Evolutionary conservation across 2,113 vertebrate genomes (phyloP), one percentile per base, ranked within the genome.

Genomic region (Lichenostomus cassidix): DNA sequence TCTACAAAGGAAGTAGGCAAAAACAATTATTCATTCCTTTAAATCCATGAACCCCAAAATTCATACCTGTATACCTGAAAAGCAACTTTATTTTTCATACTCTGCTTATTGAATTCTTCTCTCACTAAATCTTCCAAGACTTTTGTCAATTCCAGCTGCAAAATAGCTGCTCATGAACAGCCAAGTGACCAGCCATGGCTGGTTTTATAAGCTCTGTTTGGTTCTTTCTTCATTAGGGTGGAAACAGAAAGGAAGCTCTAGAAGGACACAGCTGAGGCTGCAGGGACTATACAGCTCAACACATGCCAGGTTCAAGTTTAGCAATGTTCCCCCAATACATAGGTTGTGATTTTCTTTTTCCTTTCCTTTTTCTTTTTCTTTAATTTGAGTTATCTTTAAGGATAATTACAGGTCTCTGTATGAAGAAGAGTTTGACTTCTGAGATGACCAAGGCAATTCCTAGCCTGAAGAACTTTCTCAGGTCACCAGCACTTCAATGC

Each of bases 241-340:
- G 25, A 49, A 83, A 59, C 5, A 89, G 22, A 62, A 58, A 25
- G 15, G 21, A 76, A 80, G 28, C n/a, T 76, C 77, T 55, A 24
- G 27, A 80, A 53, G 71, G 44, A 63, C 39, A 11, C 23, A 62
- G 27, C 9, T 5, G 41, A 55, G 44, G 33, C 52, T 55, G 14
- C 10, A 3, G 42, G 67, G 21, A 9, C 39, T 28, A 3, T 5
- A 23, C 46, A 87, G 18, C 50, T 69, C 41, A 85, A 62, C 5
- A 35, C 15, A 39, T 0, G 2, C 27, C 55, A 65, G 5, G 0
- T 24, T 50, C 16, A 25, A 49, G 15, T 77, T 83, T 33, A 47
- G 33, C 35, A 29, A 17, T 3, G 1, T 29, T 60, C 12, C 22
- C 15, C 15, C 3, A 1, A 41, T 3, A 37, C 7, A 27, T 8